Percentiles rank a stretch among this genome's conserved stretches.
phyloP scores from a whole-genome alignment of 2,797 vertebrate species.

The Microcaecilia unicolor region DNA sequence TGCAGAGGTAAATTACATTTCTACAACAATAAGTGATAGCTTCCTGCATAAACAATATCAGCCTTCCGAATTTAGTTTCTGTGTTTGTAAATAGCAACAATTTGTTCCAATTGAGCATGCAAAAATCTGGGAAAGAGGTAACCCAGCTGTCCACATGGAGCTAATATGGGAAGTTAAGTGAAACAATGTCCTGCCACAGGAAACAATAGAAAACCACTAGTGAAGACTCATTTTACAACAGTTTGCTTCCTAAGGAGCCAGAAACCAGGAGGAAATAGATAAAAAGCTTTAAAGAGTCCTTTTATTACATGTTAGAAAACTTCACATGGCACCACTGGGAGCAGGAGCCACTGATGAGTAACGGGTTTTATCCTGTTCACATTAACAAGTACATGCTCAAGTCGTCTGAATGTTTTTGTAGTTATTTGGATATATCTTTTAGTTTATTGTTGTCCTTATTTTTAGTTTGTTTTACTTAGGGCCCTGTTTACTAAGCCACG shows the following conservation, averaged over 20 bases:
- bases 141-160: constrained; percentile 31
- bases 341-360: neutral
- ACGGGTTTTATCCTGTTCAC: neutral
- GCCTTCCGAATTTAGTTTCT: constrained; percentile 22
- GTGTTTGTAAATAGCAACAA: constrained; percentile 39
- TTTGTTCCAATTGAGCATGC: constrained; percentile 28
- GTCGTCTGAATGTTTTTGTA: neutral
- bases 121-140: constrained; percentile 40
- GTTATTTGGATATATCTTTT: too few relatives aligned
- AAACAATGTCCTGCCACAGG: constrained; percentile 34
- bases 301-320: too few relatives aligned
- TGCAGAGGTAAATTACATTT: constrained; percentile 32
- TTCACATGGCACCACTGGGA: too few relatives aligned
- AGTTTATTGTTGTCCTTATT: too few relatives aligned
- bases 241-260: constrained; percentile 20
- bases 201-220: constrained; percentile 34
- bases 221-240: constrained; percentile 22
- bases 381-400: neutral
- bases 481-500: too few relatives aligned
- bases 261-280: constrained; percentile 6
- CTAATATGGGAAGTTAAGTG: constrained; percentile 38
- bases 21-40: constrained; percentile 33
- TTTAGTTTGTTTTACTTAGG: too few relatives aligned
- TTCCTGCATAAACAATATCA: constrained; percentile 37
- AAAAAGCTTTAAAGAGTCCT: neutral